These are phyloP conservation scores for Orius insidiosus DNA, from an alignment of 1,140 invertebrate species.

Conservation along the genomic window DNA sequence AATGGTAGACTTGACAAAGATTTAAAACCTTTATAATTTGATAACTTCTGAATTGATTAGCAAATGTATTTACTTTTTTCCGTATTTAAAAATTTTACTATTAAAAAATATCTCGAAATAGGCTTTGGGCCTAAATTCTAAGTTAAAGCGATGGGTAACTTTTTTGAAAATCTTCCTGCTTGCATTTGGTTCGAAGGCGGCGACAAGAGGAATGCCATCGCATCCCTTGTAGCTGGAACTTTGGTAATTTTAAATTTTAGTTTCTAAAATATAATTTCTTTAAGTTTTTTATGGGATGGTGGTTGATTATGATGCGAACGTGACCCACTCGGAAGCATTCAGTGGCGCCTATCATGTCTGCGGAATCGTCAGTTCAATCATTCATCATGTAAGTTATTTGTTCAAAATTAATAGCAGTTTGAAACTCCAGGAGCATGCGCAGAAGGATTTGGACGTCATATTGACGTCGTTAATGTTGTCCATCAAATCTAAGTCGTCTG, in stretches of 20 bases:
- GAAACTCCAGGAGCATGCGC: too few species aligned
- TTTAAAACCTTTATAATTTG: too few species aligned
- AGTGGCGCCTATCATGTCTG: slow-evolving; percentile 75
- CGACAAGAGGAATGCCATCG: slow-evolving; percentile 64
- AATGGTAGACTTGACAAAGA: too few species aligned
- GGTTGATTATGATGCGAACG: slow-evolving; percentile 93
- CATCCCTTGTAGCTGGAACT: slow-evolving; percentile 64
- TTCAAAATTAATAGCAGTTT: too few species aligned
- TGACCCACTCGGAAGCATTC: slow-evolving; percentile 55
- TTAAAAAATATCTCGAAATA: too few species aligned
- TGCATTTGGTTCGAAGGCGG: slow-evolving; percentile 45
- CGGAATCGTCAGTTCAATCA: slow-evolving; percentile 78
- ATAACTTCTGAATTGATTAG: too few species aligned
- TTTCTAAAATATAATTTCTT: slow-evolving; percentile 23
- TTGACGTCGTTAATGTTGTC: too few species aligned
- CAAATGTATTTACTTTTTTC: too few species aligned
- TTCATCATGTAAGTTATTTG: slow-evolving; percentile 61
- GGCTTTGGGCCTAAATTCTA: too few species aligned
- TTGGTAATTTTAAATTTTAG: slow-evolving; percentile 40
- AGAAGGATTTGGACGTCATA: too few species aligned
- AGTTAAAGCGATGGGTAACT: slow-evolving; percentile 12
- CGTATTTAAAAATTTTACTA: too few species aligned
- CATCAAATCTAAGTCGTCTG: too few species aligned
- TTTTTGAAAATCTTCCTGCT: slow-evolving; percentile 19
- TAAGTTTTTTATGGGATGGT: slow-evolving; percentile 93